phyloP scores from a whole-genome alignment of 2,797 vertebrate genomes.

The Podarcis lilfordi region DNA sequence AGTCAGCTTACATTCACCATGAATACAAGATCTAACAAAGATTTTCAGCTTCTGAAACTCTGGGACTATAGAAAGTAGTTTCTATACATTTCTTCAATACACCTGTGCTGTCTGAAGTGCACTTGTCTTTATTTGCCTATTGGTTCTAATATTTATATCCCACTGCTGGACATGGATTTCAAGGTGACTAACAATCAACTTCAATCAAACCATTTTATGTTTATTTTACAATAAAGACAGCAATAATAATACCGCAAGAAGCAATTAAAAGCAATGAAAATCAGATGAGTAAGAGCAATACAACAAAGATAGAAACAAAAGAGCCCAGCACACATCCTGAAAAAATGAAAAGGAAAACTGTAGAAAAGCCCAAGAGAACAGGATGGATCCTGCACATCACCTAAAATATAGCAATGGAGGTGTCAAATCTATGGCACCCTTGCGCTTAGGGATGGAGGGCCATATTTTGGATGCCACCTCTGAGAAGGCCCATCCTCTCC shows the following conservation, averaged over 20 bases:
- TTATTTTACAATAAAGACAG: background rate
- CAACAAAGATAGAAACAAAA: background rate
- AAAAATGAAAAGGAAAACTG: background rate
- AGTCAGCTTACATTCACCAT: background rate
- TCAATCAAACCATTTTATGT: background rate
- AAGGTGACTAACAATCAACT: background rate
- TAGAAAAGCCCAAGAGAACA: background rate
- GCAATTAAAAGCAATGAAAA: background rate
- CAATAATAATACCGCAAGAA: background rate
- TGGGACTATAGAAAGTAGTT: slow-evolving; percentile 13
- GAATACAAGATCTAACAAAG: background rate
- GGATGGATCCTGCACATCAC: background rate
- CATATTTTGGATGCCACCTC: background rate
- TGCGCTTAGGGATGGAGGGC: background rate
- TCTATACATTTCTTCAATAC: background rate
- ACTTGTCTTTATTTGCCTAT: slow-evolving; percentile 32
- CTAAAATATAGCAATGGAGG: background rate
- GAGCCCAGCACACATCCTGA: background rate
- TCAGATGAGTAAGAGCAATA: background rate
- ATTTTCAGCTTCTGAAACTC: slow-evolving; percentile 4
- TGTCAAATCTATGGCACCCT: background rate
- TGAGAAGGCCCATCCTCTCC: background rate
- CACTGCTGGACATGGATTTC: background rate
- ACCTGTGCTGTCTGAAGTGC: slow-evolving; percentile 18
- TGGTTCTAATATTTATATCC: background rate